These are phyloP conservation scores for Caenorhabditis doughertyi DNA, from an alignment of 2,888 invertebrate genomes.

Conservation along the genomic window DNA sequence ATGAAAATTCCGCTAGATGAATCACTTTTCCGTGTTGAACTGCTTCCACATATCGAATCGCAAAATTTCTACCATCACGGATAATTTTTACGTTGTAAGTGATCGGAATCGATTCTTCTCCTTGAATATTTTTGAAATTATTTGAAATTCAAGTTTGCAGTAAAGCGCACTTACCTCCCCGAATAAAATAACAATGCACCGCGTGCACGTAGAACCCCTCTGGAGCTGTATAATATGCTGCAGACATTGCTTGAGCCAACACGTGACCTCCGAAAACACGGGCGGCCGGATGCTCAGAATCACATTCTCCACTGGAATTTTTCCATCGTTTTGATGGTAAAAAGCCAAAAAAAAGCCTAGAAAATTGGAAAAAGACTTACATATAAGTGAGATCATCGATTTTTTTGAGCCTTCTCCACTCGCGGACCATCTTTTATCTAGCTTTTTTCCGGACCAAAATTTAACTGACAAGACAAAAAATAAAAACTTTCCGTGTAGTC, in stretches of 20 bases:
- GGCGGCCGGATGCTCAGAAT: constrained; percentile 72
- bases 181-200: constrained; percentile 77
- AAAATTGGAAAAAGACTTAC: constrained; percentile 53
- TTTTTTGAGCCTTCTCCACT: constrained; percentile 72
- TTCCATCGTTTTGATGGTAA: not conserved
- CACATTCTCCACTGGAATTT: constrained; percentile 72
- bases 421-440: constrained; percentile 61
- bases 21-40: constrained; percentile 75
- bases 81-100: constrained; percentile 75
- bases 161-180: constrained; percentile 65
- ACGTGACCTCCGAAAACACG: constrained; percentile 77
- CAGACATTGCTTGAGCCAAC: constrained; percentile 74
- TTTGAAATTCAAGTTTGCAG: not conserved
- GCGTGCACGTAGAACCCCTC: constrained; percentile 76
- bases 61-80: constrained; percentile 77
- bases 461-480: not conserved
- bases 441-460: not conserved
- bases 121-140: constrained; percentile 18
- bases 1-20: constrained; percentile 76
- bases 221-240: constrained; percentile 76
- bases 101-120: constrained; percentile 72
- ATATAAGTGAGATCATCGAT: constrained; percentile 72
- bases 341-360: not conserved
- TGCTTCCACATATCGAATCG: constrained; percentile 77
- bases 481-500: not conserved